phyloP scores from a whole-genome alignment of 2,888 invertebrate genomes.

The Tuta absoluta region DNA sequence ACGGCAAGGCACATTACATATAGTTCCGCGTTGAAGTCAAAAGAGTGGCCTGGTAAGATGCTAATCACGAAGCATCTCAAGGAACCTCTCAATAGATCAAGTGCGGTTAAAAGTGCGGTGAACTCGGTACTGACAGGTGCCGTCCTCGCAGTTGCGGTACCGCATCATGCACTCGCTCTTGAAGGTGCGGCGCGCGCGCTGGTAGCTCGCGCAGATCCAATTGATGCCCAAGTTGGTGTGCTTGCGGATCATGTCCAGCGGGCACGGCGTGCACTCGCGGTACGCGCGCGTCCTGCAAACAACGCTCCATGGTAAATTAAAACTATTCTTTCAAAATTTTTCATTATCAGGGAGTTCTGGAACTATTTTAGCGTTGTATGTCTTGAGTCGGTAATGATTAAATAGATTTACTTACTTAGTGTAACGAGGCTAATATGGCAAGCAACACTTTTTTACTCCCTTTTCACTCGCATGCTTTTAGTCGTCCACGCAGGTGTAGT shows the following conservation, averaged over 20 bases:
- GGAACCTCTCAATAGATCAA: neutral
- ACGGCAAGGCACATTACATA: no score
- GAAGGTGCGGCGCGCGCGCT: slow-evolving; percentile 58
- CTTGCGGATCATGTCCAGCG: slow-evolving; percentile 57
- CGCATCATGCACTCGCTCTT: slow-evolving; percentile 67
- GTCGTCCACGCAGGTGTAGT: no score
- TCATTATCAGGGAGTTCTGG: no score
- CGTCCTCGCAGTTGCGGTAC: slow-evolving; percentile 66
- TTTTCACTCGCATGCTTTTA: no score
- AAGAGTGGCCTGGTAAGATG: no score
- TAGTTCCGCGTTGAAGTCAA: no score
- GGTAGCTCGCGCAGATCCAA: slow-evolving; percentile 64
- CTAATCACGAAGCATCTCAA: no score
- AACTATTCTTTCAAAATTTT: neutral
- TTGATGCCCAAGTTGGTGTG: slow-evolving; percentile 53
- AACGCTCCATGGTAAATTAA: neutral
- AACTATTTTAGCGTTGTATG: neutral
- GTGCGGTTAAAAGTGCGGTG: neutral
- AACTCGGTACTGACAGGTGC: slow-evolving; percentile 51
- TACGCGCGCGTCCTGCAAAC: slow-evolving; percentile 46
- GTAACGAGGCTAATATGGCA: no score
- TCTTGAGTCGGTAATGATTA: neutral
- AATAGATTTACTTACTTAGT: no score
- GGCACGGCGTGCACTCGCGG: slow-evolving; percentile 56
- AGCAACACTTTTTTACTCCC: no score